A percentile compares a stretch with the other conserved stretches of the same genome.
These are phyloP conservation scores for Gambelia wislizenii DNA, from an alignment of 2,797 vertebrate genomes.

Conservation along the genomic window DNA sequence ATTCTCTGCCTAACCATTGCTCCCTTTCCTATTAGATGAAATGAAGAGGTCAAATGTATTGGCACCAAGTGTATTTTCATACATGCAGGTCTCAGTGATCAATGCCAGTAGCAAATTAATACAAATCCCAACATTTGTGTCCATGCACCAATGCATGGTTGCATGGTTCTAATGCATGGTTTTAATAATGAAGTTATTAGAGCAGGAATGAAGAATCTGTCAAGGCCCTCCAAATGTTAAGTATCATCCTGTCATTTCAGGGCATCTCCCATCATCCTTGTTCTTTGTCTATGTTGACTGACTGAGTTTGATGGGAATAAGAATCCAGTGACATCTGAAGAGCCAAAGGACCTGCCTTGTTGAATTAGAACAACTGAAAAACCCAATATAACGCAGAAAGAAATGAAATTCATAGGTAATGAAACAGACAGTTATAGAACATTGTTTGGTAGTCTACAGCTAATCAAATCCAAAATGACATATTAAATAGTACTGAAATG, in stretches of 20 bases:
- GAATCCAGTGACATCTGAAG: background rate
- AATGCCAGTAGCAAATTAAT: background rate
- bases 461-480: conserved; percentile 29
- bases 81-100: background rate
- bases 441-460: conserved; percentile 34
- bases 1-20: too few relatives aligned
- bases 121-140: background rate
- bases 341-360: background rate
- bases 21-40: too few relatives aligned
- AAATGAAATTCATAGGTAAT: background rate
- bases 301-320: background rate
- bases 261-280: background rate
- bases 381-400: background rate
- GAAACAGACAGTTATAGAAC: conserved; percentile 41
- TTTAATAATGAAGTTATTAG: too few relatives aligned
- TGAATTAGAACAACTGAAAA: background rate
- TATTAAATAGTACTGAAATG: conserved; percentile 57
- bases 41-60: too few relatives aligned
- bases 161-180: too few relatives aligned
- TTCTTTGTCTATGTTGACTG: background rate
- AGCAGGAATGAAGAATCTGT: background rate
- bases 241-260: too few relatives aligned
- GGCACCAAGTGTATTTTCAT: too few relatives aligned
- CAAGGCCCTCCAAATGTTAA: background rate
- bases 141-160: background rate